Base-by-base conservation (phyloP, 2,113 vertebrate genomes). In the Syrrhaptes paradoxus region DNA sequence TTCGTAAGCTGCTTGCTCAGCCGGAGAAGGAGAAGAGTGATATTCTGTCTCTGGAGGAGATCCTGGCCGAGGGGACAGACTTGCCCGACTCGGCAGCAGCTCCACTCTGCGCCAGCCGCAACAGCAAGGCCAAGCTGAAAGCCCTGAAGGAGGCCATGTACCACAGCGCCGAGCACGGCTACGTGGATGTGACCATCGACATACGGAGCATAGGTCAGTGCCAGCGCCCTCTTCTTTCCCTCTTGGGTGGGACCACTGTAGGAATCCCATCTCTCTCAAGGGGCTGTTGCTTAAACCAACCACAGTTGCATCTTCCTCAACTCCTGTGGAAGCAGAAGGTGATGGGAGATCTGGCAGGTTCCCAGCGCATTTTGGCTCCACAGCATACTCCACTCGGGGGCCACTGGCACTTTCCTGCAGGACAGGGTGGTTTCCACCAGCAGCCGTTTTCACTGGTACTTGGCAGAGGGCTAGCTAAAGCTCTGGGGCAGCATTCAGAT, bases 121-220 rank as follows among this genome's bases (percentile, higher is more conserved):
- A 98, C 58, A 99, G 99, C 97, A 99, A 99, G 95, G 99, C 99
- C 98, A 99, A 98, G 96, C 98, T 99, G 80, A 99, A 99, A 97
- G 99, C 99, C 65, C 97, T 99, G 93, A 99, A 98, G 96, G 99
- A 99, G 96, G 99, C 99, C 96, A 99, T 99, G 99, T 99, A 99
- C 97, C 99, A 99, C 98, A 99, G 99, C 11, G 97, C 99, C 0
- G 99, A 99, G 92, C 99, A 99, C 0, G 98, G 99, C 55, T 99
- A 99, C 10, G 99, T 99, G 85, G 99, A 99, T 93, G 99, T 99
- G 92, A 99, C 99, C 95, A 99, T 99, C 74, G 99, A 99, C 70
- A 99, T 99, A 96, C 98, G 99, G 63, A 99, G 99, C 97, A 98
- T 99, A 59, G 99, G 99, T 99, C 71, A 98, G 99, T 98, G 57